phyloP scores from a whole-genome alignment of 2,888 invertebrate genomes.

The Aphidoletes aphidimyza region DNA sequence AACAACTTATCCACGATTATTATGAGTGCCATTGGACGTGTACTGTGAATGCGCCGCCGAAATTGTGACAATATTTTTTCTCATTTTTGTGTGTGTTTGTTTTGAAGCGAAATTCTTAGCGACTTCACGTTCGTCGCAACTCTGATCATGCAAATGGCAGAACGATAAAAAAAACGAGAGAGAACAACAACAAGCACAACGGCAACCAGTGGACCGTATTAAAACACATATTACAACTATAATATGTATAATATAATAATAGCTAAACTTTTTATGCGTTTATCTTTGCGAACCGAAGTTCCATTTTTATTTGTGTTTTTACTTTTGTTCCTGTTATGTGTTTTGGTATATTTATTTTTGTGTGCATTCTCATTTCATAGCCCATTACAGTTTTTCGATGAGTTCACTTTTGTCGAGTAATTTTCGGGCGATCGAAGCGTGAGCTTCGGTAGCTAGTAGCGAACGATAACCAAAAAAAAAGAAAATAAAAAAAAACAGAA shows the following conservation, averaged over 20 bases:
- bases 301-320: constrained; percentile 31
- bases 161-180: not conserved
- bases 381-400: constrained; percentile 47
- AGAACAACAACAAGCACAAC: not conserved
- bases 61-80: not conserved
- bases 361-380: constrained; percentile 42
- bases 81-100: too few relatives aligned
- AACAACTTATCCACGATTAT: not conserved
- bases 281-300: not conserved
- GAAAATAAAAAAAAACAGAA: too few relatives aligned
- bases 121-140: too few relatives aligned
- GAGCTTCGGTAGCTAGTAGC: too few relatives aligned
- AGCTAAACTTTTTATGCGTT: constrained; percentile 52
- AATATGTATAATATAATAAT: constrained; percentile 47
- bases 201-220: not conserved
- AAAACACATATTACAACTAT: constrained; percentile 54
- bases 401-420: not conserved
- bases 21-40: not conserved
- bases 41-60: not conserved
- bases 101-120: too few relatives aligned
- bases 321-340: constrained; percentile 7
- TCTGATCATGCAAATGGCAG: too few relatives aligned
- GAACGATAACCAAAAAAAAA: too few relatives aligned
- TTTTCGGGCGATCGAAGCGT: too few relatives aligned
- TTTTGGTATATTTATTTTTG: not conserved